Evolutionary conservation across 2,113 vertebrate species (phyloP), one percentile per base, ranked within the genome.

Genomic region (Salvelinus sp.): DNA sequence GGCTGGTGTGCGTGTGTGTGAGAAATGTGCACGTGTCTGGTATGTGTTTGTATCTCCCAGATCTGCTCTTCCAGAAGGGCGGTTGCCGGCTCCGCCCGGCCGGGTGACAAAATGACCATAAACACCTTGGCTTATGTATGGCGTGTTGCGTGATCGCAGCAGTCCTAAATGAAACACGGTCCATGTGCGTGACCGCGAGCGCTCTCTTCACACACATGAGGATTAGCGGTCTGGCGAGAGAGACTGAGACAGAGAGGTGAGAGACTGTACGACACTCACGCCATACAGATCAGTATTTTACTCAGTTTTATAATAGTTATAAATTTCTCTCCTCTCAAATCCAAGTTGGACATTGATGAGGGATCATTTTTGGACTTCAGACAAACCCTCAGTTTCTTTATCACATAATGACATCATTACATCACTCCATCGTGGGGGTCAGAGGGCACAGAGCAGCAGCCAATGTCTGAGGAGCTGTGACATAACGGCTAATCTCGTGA

Each of bases 111-210:
- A 38, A 63, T 30, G 58, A 74, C 68, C 82, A 85, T 73, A 88
- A 75, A 79, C 74, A 83, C 58, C 72, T 33, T 79, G 64, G 75
- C 81, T 85, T 82, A 75, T 80, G 78, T 13, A 70, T 83, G 83
- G 80, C 66, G 85, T 80, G 38, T 44, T 10, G 67, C 60, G 76
- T 88, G 85, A 86, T 79, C 27, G 69, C 82, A 7, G 76, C 69
- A 1, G 66, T 18, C 73, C 84, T 77, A 74, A 87, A 86, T 79
- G 81, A 89, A 91, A 89, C 82, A 85, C 77, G 54, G 79, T 79
- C 81, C 80, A 81, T 85, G 87, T 84, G 85, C 60, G 76, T 88
- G 85, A 86, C 82, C 23, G 63, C 82, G 73, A 73, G 79, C 78
- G 6, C 60, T 0, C 66, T 69, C 76, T 73, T 72, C 83, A 85